Base-by-base conservation (phyloP, 2,888 invertebrate genomes). In the Dione juno region DNA sequence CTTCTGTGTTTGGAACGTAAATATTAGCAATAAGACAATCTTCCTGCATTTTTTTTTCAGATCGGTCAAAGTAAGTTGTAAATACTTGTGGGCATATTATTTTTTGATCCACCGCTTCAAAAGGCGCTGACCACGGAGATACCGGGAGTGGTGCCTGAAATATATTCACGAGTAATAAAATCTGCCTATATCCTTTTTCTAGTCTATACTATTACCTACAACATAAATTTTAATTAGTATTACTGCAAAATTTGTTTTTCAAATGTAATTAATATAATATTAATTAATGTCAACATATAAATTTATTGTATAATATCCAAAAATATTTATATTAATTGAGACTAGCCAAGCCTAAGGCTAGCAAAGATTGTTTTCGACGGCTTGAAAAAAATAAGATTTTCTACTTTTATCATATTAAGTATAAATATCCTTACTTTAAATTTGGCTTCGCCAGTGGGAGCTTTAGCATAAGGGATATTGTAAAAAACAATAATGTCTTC, bases 401-500 rank as follows among this genome's bases (percentile, higher is more conserved):
- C n/a, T n/a, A n/a, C n/a, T n/a, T n/a, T n/a, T n/a, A n/a, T n/a
- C n/a, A n/a, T n/a, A n/a, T n/a, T n/a, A n/a, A n/a, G n/a, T n/a
- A n/a, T n/a, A n/a, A n/a, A n/a, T n/a, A n/a, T n/a, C n/a, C 10
- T 66, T 67, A 85, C 86, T 82, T 84, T 84, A 71, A 83, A 88
- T 70, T 77, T 82, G 6, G 84, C 59, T 0, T 61, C 45, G 6
- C 85, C 87, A 14, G 79, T 83, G 0, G 88, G 88, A 6, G 81
- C 83, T 13, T 81, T 85, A 1, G 88, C 89, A 52, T 88, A 88
- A 0, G 87, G 88, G 28, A 89, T 85, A 48, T 81, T 80, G 61
- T 82, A 80, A 67, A 86, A 89, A 1, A 74, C 70, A 61, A 77
- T 87, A 0, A 84, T 70, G 11, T 80, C 79, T 8, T 75, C 72